phyloP scores from a whole-genome alignment of 2,888 invertebrate species.

The Melitaea athalia region DNA sequence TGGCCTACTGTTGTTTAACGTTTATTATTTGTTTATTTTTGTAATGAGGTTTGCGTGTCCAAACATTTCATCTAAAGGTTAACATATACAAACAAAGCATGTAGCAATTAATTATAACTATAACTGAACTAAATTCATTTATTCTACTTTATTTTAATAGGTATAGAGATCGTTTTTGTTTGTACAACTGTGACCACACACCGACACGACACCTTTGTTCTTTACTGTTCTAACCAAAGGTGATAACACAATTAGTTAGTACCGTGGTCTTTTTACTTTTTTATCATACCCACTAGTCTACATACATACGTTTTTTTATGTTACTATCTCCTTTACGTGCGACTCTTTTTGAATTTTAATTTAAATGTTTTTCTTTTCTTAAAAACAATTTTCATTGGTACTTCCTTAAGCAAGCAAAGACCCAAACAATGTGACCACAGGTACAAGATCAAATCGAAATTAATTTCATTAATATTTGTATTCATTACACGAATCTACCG shows the following conservation, averaged over 20 bases:
- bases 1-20: background rate
- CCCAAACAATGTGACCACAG: too few relatives aligned
- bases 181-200: background rate
- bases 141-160: background rate
- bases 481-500: too few relatives aligned
- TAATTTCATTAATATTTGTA: too few relatives aligned
- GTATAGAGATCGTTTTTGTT: background rate
- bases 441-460: too few relatives aligned
- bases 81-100: background rate
- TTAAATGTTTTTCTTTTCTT: background rate
- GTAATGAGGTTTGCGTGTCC: constrained; percentile 9
- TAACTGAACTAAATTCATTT: background rate
- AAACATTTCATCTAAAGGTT: constrained; percentile 10
- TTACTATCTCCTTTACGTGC: background rate
- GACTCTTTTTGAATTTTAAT: background rate
- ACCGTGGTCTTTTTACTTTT: background rate
- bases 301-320: background rate
- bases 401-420: background rate
- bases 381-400: background rate
- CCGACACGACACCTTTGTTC: constrained; percentile 8
- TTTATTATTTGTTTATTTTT: background rate
- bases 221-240: background rate
- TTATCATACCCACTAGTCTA: background rate
- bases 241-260: constrained; percentile 4
- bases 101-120: background rate